Evolutionary conservation across 1,140 invertebrate genomes (phyloP).

Genomic region (Cydia splendana): DNA sequence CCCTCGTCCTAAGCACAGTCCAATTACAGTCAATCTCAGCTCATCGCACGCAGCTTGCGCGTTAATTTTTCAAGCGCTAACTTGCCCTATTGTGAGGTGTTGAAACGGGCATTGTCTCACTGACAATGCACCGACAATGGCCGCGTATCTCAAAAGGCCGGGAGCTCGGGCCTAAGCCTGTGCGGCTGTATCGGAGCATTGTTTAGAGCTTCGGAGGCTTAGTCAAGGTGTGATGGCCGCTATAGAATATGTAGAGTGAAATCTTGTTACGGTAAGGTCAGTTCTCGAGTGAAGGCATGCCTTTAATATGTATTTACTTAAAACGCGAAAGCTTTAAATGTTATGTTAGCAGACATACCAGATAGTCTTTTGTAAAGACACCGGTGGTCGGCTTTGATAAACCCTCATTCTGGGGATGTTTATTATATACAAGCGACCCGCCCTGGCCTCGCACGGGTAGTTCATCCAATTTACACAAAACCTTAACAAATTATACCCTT

Average conservation of each 20-base stretch:
- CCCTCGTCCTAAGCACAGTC: neutral
- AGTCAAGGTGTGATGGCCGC: conserved; percentile 5
- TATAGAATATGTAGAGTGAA: neutral
- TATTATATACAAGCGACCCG: no score
- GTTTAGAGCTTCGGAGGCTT: conserved; percentile 24
- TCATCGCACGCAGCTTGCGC: conserved; percentile 57
- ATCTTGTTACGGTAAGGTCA: conserved; percentile 17
- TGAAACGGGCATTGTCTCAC: conserved; percentile 64
- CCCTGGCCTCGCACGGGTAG: no score
- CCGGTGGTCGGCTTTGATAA: no score
- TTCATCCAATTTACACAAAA: no score
- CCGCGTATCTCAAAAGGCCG: conserved; percentile 66
- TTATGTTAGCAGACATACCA: no score
- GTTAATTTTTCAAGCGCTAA: conserved; percentile 72
- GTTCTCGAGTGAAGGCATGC: neutral
- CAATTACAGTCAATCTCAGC: conserved; percentile 32
- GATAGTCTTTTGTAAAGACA: no score
- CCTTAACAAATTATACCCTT: no score
- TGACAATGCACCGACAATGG: conserved; percentile 68
- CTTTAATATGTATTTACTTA: no score
- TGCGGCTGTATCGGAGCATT: conserved; percentile 16
- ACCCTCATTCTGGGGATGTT: no score
- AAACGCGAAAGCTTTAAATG: no score
- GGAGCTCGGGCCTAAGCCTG: conserved; percentile 50
- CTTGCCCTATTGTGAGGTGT: conserved; percentile 68